These are phyloP conservation scores for Acromyrmex charruanus DNA, from an alignment of 1,140 invertebrate genomes.

Conservation along the genomic window DNA sequence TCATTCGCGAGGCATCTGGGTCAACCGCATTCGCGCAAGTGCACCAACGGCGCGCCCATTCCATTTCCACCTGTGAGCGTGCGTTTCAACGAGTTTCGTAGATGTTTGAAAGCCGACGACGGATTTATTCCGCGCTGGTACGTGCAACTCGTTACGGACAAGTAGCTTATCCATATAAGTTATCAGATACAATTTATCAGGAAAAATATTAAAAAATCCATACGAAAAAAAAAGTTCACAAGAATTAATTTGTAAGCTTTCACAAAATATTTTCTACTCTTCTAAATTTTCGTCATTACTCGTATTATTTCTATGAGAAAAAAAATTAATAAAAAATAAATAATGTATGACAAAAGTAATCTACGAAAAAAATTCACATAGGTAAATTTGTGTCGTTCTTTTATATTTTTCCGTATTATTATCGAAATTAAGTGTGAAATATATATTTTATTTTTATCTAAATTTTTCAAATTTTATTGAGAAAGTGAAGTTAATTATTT, in stretches of 20 bases:
- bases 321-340: no score
- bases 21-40: constrained; percentile 73
- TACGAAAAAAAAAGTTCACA: no score
- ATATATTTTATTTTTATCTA: neutral
- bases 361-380: no score
- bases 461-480: neutral
- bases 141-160: constrained; percentile 31
- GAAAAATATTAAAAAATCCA: neutral
- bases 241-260: no score
- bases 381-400: neutral
- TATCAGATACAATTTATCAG: neutral
- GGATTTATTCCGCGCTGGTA: constrained; percentile 34
- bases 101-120: constrained; percentile 40
- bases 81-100: constrained; percentile 49
- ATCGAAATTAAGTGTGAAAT: neutral
- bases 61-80: constrained; percentile 69
- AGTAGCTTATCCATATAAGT: neutral
- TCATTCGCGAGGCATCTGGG: constrained; percentile 78
- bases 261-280: no score
- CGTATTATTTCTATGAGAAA: no score
- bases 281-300: no score
- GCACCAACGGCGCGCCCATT: constrained; percentile 70
- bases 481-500: neutral
- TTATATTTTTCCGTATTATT: neutral
- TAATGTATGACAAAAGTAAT: no score